A percentile compares a stretch with the other conserved stretches of the same genome.
Evolutionary conservation across 2,888 invertebrate genomes (phyloP).

Genomic region (Athalia rosae): DNA sequence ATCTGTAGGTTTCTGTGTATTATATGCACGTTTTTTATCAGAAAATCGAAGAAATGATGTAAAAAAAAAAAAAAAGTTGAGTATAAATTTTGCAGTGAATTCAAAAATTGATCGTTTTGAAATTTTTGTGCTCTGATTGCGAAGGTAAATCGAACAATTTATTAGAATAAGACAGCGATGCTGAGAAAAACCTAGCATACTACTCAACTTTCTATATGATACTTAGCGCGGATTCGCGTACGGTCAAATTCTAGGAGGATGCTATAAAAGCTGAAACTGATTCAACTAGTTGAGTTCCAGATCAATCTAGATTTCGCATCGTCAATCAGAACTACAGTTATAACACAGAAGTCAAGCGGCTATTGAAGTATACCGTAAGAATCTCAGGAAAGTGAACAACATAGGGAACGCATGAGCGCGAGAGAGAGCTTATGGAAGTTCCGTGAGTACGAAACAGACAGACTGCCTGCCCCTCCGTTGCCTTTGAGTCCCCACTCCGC

Average conservation of each 20-base stretch:
- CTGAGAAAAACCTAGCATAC: neutral
- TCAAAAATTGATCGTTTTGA: neutral
- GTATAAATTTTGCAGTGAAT: neutral
- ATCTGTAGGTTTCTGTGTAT: neutral
- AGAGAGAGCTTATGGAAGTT: too few relatives aligned
- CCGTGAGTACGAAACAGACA: too few relatives aligned
- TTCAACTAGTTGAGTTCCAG: conserved; percentile 2
- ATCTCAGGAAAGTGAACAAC: too few relatives aligned
- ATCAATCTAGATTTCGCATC: conserved; percentile 4
- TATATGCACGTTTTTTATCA: neutral
- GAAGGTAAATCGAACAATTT: too few relatives aligned
- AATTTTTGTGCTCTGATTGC: too few relatives aligned
- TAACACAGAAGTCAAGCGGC: conserved; percentile 53
- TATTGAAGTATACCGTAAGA: too few relatives aligned
- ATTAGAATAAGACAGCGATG: neutral
- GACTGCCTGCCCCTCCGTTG: too few relatives aligned
- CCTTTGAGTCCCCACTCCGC: too few relatives aligned
- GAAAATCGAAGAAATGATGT: neutral
- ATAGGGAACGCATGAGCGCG: too few relatives aligned
- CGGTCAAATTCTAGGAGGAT: conserved; percentile 4
- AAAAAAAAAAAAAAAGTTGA: neutral
- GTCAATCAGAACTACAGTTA: neutral
- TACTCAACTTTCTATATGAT: conserved; percentile 32
- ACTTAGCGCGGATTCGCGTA: neutral
- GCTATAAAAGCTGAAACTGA: neutral